Evolutionary conservation across 2,113 vertebrate species (phyloP), one percentile per base, ranked within the genome.

Genomic region (Cisticola juncidis): DNA sequence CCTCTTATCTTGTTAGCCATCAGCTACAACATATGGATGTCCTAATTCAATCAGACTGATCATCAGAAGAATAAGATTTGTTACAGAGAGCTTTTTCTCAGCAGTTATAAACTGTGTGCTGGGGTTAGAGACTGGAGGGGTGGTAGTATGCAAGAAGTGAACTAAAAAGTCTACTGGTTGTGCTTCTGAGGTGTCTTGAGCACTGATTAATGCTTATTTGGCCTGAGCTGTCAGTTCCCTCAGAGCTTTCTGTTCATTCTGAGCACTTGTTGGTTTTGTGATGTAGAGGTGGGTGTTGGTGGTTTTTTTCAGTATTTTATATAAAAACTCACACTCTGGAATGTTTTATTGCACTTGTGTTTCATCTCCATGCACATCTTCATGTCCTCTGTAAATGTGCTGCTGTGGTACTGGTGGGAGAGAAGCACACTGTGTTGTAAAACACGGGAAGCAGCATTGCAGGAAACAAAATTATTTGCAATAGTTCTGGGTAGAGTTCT

Each of bases 1-100:
- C 76, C 74, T 62, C 51, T 65, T 65, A 84, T 71, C 51, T 96
- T 95, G 87, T 96, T 96, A 95, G 84, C 74, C 58, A 11, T 86
- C 60, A 83, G 81, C 87, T 93, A 13, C n/a, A 71, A 54, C 70
- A 88, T 69, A 86, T 58, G 69, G 61, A 57, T 85, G 70, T 42
- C 58, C 68, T 91, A 81, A 90, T 95, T 95, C 82, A 92, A 38
- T 84, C 72, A 85, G 60, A 28, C 36, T 25, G 19, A 53, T 86
- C 70, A 83, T 78, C 53, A 65, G 38, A 94, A 91, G 57, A 69
- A 24, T 53, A 79, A 45, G 40, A 31, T 14, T 66, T 47, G 17
- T 70, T 73, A 53, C 42, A 62, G 69, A 64, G 82, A 61, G 72
- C 44, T 61, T 92, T 81, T n/a, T 51, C 9, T 64, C 45, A 58